These are phyloP conservation scores for Allacma fusca DNA, from an alignment of 2,888 invertebrate genomes.

Conservation along the genomic window DNA sequence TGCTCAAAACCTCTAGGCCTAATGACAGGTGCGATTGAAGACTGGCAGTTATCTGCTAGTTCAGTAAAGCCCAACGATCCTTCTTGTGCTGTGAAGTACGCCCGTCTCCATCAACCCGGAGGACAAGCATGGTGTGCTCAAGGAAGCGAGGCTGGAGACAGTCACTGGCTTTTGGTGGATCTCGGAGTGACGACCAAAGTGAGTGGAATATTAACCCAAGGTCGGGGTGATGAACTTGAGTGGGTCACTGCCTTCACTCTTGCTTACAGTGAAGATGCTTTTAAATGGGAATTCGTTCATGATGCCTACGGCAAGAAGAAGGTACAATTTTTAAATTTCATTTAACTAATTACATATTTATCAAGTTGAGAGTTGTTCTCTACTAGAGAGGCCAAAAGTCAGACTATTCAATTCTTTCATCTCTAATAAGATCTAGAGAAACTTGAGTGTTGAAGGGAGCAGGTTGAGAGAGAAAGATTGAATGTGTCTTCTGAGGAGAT, in stretches of 20 bases:
- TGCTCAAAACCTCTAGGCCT: slow-evolving; percentile 65
- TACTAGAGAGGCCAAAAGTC: not conserved
- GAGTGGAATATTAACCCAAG: slow-evolving; percentile 59
- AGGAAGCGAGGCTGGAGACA: slow-evolving; percentile 66
- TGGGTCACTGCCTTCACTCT: slow-evolving; percentile 68
- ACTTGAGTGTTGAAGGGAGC: not conserved
- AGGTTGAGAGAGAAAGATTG: not conserved
- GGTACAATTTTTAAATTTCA: slow-evolving; percentile 62
- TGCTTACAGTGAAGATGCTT: slow-evolving; percentile 67
- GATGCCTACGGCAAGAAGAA: slow-evolving; percentile 67
- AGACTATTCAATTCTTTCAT: too few species aligned
- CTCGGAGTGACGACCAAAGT: slow-evolving; percentile 67
- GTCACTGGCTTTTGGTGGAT: slow-evolving; percentile 68
- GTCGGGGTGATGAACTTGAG: slow-evolving; percentile 67
- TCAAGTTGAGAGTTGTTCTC: slow-evolving; percentile 20
- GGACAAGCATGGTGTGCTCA: slow-evolving; percentile 68
- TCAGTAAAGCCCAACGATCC: slow-evolving; percentile 64
- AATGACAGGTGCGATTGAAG: slow-evolving; percentile 66
- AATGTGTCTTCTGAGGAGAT: not conserved
- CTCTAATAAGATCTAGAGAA: too few species aligned
- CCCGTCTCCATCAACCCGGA: slow-evolving; percentile 66
- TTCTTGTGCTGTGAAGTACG: slow-evolving; percentile 66
- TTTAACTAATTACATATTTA: not conserved
- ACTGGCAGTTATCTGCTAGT: slow-evolving; percentile 68
- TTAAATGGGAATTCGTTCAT: slow-evolving; percentile 66